A percentile compares a stretch with the other conserved stretches of the same genome.
Evolutionary conservation across 2,888 invertebrate genomes (phyloP).

Genomic region (Drosophila macrospina): DNA sequence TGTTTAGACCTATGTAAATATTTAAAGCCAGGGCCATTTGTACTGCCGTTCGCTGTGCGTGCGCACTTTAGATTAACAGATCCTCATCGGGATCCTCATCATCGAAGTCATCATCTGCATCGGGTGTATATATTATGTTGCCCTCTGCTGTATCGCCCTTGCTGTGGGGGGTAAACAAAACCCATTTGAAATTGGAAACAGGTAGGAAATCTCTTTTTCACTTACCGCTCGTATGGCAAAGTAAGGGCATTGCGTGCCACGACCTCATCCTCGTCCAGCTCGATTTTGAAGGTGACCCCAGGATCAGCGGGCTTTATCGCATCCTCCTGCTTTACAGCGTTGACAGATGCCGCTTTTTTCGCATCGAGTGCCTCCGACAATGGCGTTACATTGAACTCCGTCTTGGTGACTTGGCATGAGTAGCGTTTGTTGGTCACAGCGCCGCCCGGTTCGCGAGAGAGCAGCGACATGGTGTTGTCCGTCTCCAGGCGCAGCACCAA

Average conservation of each 20-base stretch:
- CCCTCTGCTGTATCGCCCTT: constrained; percentile 86
- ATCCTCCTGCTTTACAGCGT: constrained; percentile 33
- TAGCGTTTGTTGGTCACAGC: constrained; percentile 79
- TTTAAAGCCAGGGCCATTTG: constrained; percentile 80
- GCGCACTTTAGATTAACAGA: constrained; percentile 88
- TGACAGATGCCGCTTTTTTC: neutral
- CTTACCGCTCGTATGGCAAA: constrained; percentile 85
- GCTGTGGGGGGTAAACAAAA: constrained; percentile 31
- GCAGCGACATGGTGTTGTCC: constrained; percentile 68
- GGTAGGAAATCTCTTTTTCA: neutral
- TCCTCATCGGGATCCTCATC: constrained; percentile 96
- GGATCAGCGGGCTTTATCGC: constrained; percentile 29
- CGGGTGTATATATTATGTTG: constrained; percentile 91
- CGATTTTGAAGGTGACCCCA: constrained; percentile 84
- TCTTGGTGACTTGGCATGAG: constrained; percentile 71
- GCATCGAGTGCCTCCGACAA: constrained; percentile 35
- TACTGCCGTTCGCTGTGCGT: constrained; percentile 66
- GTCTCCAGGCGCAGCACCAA: constrained; percentile 78
- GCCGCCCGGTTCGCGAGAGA: constrained; percentile 82
- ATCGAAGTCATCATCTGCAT: constrained; percentile 92
- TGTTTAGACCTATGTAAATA: constrained; percentile 35
- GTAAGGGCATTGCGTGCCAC: constrained; percentile 84
- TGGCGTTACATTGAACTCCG: constrained; percentile 73
- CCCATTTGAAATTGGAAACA: neutral
- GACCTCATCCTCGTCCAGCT: constrained; percentile 84